Evolutionary conservation across 2,888 invertebrate species (phyloP).

Genomic region (Phasia obesa): DNA sequence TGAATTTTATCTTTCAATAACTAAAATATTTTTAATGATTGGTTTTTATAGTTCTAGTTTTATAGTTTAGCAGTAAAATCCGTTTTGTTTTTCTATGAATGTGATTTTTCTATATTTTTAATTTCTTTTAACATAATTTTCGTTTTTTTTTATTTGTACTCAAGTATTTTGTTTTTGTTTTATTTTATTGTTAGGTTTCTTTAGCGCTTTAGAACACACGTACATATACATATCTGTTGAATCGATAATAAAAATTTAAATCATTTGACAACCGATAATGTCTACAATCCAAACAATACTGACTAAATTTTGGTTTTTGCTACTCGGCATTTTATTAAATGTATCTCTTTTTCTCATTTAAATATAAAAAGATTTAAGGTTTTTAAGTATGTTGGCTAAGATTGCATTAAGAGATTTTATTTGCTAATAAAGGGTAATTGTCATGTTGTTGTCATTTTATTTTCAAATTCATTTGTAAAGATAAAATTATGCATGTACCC

Average conservation of each 20-base stretch:
- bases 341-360: constrained; percentile 28
- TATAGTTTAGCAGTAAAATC: constrained; percentile 12
- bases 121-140: constrained; percentile 21
- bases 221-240: background rate
- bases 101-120: constrained; percentile 16
- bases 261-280: constrained; percentile 63
- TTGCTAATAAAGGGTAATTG: too few relatives aligned
- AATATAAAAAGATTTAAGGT: constrained; percentile 13
- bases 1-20: constrained; percentile 21
- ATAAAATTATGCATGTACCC: too few relatives aligned
- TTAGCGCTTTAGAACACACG: constrained; percentile 18
- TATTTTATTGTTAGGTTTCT: constrained; percentile 33
- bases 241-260: background rate
- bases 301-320: constrained; percentile 40
- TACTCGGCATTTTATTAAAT: constrained; percentile 6
- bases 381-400: too few relatives aligned
- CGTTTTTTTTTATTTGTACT: background rate
- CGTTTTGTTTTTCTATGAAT: background rate
- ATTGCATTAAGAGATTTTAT: too few relatives aligned
- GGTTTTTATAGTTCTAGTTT: background rate
- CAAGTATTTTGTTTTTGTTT: constrained; percentile 16
- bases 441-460: too few relatives aligned
- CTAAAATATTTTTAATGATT: background rate
- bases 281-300: constrained; percentile 51
- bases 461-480: too few relatives aligned